These are phyloP conservation scores for Diploscapter pachys DNA, from an alignment of 1,140 invertebrate genomes.

Conservation along the genomic window DNA sequence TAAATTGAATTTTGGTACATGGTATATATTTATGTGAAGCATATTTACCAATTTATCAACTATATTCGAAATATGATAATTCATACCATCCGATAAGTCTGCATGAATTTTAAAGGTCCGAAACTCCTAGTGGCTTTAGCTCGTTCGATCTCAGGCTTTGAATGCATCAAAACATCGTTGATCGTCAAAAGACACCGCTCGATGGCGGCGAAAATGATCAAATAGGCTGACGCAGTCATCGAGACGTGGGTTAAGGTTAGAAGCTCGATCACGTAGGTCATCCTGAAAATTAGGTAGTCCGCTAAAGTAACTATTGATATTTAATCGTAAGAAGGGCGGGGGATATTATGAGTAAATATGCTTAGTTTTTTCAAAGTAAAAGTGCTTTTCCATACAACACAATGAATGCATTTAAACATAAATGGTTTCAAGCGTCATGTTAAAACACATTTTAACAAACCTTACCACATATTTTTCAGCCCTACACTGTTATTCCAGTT, in stretches of 20 bases:
- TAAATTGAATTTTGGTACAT: not conserved
- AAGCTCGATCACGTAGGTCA: conserved; percentile 34
- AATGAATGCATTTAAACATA: too few species aligned
- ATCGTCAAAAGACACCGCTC: conserved; percentile 33
- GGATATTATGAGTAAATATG: too few species aligned
- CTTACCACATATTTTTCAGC: conserved; percentile 32
- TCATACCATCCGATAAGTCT: not conserved
- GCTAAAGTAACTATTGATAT: too few species aligned
- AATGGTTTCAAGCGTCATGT: not conserved
- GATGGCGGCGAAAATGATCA: conserved; percentile 35
- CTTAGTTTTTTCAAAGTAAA: too few species aligned
- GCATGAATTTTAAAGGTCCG: conserved; percentile 2
- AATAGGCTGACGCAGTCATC: conserved; percentile 34
- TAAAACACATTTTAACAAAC: conserved; percentile 1
- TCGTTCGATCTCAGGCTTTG: not conserved
- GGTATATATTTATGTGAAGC: conserved; percentile 8
- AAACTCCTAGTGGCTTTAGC: not conserved
- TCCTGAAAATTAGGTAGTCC: conserved; percentile 10
- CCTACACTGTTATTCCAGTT: conserved; percentile 22
- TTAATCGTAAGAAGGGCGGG: too few species aligned
- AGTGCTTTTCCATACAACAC: too few species aligned
- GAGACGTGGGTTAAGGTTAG: conserved; percentile 37
- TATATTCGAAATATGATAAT: conserved; percentile 10
- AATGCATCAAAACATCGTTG: conserved; percentile 21
- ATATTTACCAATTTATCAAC: conserved; percentile 1